Evolutionary conservation across 2,797 vertebrate genomes (phyloP).

Genomic region (Labeo calbasu): DNA sequence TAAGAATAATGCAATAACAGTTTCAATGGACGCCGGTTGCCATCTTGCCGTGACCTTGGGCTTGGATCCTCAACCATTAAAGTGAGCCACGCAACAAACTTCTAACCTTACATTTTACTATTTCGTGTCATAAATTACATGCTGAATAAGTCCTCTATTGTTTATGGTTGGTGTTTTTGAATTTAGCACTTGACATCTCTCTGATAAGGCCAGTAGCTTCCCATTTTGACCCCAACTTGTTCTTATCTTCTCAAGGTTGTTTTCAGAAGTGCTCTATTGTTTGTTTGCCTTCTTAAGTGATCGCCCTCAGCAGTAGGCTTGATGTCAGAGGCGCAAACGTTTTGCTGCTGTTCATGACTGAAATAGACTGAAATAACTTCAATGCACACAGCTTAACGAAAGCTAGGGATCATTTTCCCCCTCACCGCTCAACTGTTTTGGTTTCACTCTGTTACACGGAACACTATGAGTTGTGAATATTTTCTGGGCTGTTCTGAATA

Average conservation of each 20-base stretch:
- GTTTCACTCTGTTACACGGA: conserved; percentile 12
- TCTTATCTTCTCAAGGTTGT: conserved; percentile 5
- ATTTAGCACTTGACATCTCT: conserved; percentile 19
- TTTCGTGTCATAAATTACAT: conserved; percentile 15
- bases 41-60: background rate
- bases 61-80: background rate
- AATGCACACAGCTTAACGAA: background rate
- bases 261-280: background rate
- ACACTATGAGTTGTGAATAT: conserved; percentile 19
- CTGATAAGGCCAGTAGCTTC: conserved; percentile 10
- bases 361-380: conserved; percentile 3
- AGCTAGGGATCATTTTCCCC: background rate
- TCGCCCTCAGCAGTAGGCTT: conserved; percentile 1
- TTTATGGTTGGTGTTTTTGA: conserved; percentile 4
- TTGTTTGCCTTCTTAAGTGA: background rate
- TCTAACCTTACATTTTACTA: background rate
- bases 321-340: background rate
- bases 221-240: conserved; percentile 5
- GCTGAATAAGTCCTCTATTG: background rate
- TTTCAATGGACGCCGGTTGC: background rate
- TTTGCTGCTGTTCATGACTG: conserved; percentile 8
- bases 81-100: background rate
- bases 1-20: background rate
- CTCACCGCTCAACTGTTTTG: background rate
- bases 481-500: background rate